phyloP scores from a whole-genome alignment of 1,140 invertebrate genomes.

The Oreohelix idahoensis region DNA sequence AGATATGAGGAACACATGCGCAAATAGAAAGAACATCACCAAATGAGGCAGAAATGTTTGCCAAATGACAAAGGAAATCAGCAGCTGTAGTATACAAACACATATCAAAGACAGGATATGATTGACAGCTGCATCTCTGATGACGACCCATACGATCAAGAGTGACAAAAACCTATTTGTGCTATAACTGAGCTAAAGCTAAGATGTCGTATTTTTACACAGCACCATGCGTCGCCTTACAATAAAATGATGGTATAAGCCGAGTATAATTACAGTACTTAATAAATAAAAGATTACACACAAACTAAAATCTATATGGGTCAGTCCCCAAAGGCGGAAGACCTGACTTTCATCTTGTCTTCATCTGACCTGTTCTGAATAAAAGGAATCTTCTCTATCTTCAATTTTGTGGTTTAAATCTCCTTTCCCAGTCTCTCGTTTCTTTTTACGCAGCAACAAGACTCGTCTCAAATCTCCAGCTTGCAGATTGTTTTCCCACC shows the following conservation, averaged over 20 bases:
- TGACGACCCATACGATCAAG: no score
- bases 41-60: no score
- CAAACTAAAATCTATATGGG: slow-evolving; percentile 80
- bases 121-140: no score
- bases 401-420: slow-evolving; percentile 28
- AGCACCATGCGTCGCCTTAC: slow-evolving; percentile 47
- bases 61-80: no score
- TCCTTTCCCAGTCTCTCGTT: background rate
- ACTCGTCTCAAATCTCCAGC: slow-evolving; percentile 60
- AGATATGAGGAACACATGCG: no score
- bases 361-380: background rate
- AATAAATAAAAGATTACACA: slow-evolving; percentile 82
- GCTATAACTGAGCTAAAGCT: background rate
- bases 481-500: slow-evolving; percentile 64
- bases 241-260: slow-evolving; percentile 80
- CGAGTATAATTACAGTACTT: slow-evolving; percentile 80
- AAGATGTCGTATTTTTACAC: background rate
- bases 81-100: no score
- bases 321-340: slow-evolving; percentile 57
- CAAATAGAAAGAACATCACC: no score
- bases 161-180: no score
- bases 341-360: slow-evolving; percentile 14
- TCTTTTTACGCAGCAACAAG: slow-evolving; percentile 42
- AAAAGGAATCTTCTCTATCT: background rate
- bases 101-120: no score